Evolutionary conservation across 1,140 invertebrate species (phyloP), one percentile per base, ranked within the genome.

Genomic region (Drosophila trapezifrons): DNA sequence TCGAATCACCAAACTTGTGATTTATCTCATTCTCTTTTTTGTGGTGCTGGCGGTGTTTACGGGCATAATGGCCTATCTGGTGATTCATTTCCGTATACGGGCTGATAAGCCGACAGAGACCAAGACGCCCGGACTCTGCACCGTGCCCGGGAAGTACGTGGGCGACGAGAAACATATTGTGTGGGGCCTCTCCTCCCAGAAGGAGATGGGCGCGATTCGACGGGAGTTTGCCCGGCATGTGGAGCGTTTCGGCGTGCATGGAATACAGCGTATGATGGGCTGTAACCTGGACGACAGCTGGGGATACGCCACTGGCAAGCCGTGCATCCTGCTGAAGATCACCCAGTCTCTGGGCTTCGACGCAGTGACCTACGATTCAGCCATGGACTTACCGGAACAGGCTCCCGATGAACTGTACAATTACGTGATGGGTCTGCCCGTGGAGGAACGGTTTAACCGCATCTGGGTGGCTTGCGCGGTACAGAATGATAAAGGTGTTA

Each of bases 311-410:
- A 27, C 47, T 2, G 51, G 57, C 1, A 20, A n/a, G 9, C 84
- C 83, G 2, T 89, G 83, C 32, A 35, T 86, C 22, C 35, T 86
- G 5, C 6, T 86, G 4, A 89, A 83, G 54, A 22, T 86, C 0
- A 89, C 86, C 38, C 57, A 51, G 18, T 73, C 79, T 0, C 22
- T 70, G 0, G 49, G 64, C n/a, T 86, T 86, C n/a, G 20, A 22
- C 4, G 63, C 71, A 0, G 2, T 18, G 0, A 79, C 79, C 5
- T 86, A 86, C 42, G 25, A 38, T 13, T 65, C 76, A 20, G 51
- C 63, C 0, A 38, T 55, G 2, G 17, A 45, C 0, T 40, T 86
- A 18, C 83, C 83, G 5, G 9, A 35, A 0, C 10, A 38, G 3
- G 79, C 38, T 1, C 76, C 83, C 1, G 13, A 66, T 3, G 63